A percentile compares a stretch with the other conserved stretches of the same genome.
phyloP scores from a whole-genome alignment of 2,797 vertebrate genomes.

The Eospalax fontanierii region DNA sequence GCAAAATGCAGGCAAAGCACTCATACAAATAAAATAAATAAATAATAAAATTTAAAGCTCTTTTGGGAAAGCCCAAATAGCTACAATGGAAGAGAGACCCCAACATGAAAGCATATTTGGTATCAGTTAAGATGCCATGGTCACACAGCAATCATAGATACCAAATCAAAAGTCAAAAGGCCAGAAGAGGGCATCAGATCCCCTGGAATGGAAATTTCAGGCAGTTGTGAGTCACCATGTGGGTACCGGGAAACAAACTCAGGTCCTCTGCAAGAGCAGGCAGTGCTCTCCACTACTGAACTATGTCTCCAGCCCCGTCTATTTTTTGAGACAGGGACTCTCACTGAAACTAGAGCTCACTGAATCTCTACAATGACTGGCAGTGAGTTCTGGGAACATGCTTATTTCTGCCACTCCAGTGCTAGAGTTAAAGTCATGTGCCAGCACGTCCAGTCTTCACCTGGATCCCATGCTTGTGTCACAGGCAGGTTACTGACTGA shows the following conservation, averaged over 20 bases:
- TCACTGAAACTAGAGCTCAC: not conserved
- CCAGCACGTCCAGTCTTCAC: not conserved
- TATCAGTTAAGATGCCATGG: not conserved
- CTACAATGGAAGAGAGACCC: not conserved
- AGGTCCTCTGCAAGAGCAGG: no score
- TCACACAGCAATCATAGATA: not conserved
- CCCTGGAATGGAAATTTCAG: not conserved
- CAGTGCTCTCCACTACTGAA: no score
- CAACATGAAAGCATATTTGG: not conserved
- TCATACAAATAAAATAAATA: no score
- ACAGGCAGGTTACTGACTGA: not conserved
- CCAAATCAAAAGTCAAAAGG: not conserved
- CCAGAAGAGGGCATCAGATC: no score
- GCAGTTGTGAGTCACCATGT: not conserved
- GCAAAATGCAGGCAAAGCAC: no score
- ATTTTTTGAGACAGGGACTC: not conserved
- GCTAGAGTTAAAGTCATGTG: not conserved
- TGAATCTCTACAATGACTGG: not conserved
- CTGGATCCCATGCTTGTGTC: no score
- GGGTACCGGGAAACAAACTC: not conserved
- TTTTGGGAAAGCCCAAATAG: not conserved
- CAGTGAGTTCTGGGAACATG: not conserved
- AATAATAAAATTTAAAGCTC: not conserved
- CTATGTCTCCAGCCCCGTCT: not conserved
- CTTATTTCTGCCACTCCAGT: not conserved